Conservation (phyloP, 2,113 vertebrate species). For the Morone chrysops region DNA sequence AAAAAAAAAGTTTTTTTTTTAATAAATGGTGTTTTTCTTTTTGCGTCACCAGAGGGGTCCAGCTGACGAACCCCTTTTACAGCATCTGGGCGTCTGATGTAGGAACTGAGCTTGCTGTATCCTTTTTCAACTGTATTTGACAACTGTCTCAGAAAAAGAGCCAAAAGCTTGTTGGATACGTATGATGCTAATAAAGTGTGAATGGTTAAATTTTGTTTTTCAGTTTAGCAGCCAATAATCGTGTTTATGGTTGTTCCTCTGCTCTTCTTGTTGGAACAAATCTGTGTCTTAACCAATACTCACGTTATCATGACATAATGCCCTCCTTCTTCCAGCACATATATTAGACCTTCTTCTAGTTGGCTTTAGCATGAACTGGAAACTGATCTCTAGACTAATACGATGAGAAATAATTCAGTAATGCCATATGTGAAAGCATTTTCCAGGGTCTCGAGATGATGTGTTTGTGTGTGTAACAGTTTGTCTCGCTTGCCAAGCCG, state of each 20-base stretch:
- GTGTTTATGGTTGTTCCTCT: background rate
- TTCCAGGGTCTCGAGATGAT: constrained; percentile 2
- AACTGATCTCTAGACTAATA: constrained; percentile 37
- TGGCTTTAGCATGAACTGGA: constrained; percentile 2
- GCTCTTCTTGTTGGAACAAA: background rate
- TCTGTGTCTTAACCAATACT: background rate
- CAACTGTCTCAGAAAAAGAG: background rate
- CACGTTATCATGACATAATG: background rate
- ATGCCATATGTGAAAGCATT: constrained; percentile 54
- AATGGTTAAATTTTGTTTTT: background rate
- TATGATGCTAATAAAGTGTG: background rate
- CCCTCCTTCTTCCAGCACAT: background rate
- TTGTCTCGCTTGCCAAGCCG: constrained; percentile 7
- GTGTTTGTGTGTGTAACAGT: background rate
- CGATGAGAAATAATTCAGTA: constrained; percentile 65
- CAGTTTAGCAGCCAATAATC: background rate
- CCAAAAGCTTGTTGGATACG: background rate
- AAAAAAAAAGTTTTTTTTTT: background rate
- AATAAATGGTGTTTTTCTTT: background rate
- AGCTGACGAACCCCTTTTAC: constrained; percentile 98
- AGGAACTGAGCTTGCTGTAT: constrained; percentile 97
- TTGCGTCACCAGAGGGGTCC: constrained; percentile 90
- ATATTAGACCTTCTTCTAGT: background rate
- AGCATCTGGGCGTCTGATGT: constrained; percentile 97
- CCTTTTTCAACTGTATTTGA: constrained; percentile 74